Conservation (phyloP, 2,113 vertebrate species). For the Acanthisitta chloris region DNA sequence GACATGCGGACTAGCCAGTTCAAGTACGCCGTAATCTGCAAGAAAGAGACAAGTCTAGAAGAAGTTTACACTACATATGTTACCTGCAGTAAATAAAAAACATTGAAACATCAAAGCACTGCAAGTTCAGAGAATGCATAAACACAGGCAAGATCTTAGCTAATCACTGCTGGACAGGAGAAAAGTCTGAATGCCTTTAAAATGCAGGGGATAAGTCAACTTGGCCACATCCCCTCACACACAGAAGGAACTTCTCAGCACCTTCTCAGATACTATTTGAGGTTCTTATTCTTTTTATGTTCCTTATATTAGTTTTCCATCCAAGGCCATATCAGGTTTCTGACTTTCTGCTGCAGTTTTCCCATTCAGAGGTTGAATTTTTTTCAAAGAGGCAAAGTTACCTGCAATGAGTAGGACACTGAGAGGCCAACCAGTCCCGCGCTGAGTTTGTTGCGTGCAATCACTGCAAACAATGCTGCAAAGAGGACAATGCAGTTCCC, state of each 20-base stretch:
- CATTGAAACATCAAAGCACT: not conserved
- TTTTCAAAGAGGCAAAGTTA: not conserved
- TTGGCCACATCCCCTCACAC: not conserved
- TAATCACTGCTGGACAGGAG: not conserved
- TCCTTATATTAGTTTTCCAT: not conserved
- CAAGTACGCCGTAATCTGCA: constrained; percentile 87
- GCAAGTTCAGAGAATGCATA: not conserved
- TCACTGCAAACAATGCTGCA: constrained; percentile 87
- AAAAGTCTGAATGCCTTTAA: not conserved
- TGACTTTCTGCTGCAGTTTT: not conserved
- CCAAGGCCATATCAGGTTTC: not conserved
- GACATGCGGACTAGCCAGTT: constrained; percentile 98
- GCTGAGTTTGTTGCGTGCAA: constrained; percentile 84
- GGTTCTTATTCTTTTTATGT: not conserved
- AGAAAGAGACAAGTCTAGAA: not conserved
- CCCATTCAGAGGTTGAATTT: not conserved
- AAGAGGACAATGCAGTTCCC: constrained; percentile 92
- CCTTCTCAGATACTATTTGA: not conserved
- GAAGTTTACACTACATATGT: not conserved
- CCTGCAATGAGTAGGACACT: constrained; percentile 93
- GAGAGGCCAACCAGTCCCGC: constrained; percentile 91
- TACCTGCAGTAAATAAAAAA: not conserved
- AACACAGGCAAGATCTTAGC: not conserved
- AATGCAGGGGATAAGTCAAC: fast-evolving
- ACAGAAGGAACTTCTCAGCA: not conserved